Base-by-base conservation (phyloP, 2,888 invertebrate species). In the Ochropacha duplaris region DNA sequence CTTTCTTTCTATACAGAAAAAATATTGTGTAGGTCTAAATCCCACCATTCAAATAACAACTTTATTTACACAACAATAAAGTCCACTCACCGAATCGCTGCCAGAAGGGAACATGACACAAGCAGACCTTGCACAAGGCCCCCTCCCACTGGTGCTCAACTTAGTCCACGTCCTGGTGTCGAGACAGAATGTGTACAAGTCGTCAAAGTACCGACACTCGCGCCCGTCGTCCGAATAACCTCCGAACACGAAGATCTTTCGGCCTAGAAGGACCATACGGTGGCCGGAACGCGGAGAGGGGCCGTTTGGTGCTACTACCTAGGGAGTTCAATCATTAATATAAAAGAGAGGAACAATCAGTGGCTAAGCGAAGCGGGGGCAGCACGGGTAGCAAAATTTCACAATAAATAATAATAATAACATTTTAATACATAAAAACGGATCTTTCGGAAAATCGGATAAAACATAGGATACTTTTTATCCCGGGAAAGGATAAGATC, bases 171-270 rank as follows among this genome's bases (percentile, higher is more conserved):
- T 92, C 72, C 97, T 95, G 0, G 94, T 94, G 74, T 97, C 97
- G 66, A 97, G 86, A 70, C 97, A 95, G 88, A 99, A 98, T 34
- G 95, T 84, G 84, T 97, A 94, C 1, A 98, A 83, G 82, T 99
- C 99, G 83, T 98, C 98, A 82, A 95, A 97, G 90, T 98, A 99
- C 69, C 96, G 96, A 81, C 96, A 98, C 61, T 97, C 96, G 57
- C 97, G 94, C 1, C 96, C 94, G 83, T 97, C 98, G 87, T 99
- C 98, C 76, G 96, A 95, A 86, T 98, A 99, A 0, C 99, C 99
- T 0, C 98, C 98, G 92, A 98, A 98, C 5, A 98, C 92, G 62
- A 97, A 90, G 1, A 99, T 85, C 72, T 95, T 95, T 68, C 97
- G 97, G 66, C 97, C 97, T 0, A 95, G 82, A 1, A 94, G 93